phyloP scores from a whole-genome alignment of 1,140 invertebrate genomes.

The Saccostrea cuccullata region DNA sequence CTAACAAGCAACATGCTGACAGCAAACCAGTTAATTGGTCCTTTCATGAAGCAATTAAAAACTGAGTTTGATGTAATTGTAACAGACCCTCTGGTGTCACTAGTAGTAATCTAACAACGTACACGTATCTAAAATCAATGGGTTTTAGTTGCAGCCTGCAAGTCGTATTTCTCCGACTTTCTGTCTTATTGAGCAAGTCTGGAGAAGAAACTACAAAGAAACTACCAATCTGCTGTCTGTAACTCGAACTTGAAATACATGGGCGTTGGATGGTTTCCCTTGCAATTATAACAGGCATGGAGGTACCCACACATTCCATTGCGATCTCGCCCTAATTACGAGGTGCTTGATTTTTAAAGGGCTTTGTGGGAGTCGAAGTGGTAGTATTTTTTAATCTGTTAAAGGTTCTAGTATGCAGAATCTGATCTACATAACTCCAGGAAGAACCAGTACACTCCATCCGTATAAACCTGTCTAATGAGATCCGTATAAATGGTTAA shows the following conservation, averaged over 20 bases:
- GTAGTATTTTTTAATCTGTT: neutral
- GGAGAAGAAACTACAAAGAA: no score
- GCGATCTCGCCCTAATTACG: neutral
- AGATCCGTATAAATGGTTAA: slow-evolving; percentile 31
- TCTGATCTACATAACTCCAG: slow-evolving; percentile 41
- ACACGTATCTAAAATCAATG: no score
- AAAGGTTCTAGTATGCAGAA: slow-evolving; percentile 19
- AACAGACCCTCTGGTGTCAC: no score
- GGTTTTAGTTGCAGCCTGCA: no score
- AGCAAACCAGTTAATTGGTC: no score
- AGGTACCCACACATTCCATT: slow-evolving; percentile 31
- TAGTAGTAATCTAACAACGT: no score
- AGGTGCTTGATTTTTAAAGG: neutral
- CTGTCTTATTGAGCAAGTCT: no score
- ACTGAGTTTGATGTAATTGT: no score
- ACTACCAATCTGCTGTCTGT: neutral
- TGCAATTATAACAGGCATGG: slow-evolving; percentile 24
- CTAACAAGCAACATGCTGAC: no score
- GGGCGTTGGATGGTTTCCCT: neutral
- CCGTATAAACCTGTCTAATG: slow-evolving; percentile 25
- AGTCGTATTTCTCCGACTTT: no score
- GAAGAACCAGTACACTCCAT: slow-evolving; percentile 20
- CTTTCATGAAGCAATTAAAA: no score
- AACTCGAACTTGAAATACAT: neutral
- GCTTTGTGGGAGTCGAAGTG: slow-evolving; percentile 19